Conservation (phyloP, 2,797 vertebrate genomes). For the Arremon brunneinucha region DNA sequence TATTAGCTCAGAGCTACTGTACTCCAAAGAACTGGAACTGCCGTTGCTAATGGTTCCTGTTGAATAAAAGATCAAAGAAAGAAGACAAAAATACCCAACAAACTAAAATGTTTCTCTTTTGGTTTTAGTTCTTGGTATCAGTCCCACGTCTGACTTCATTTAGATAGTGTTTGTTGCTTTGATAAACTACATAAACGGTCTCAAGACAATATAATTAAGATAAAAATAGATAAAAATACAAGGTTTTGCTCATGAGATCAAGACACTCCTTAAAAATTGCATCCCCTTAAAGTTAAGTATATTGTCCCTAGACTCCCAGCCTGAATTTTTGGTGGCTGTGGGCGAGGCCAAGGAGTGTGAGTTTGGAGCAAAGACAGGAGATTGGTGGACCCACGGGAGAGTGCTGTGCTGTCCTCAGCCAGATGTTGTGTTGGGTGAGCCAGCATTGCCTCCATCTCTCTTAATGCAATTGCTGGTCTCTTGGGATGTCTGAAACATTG, state of each 20-base stretch:
- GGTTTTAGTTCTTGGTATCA: background rate
- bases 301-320: background rate
- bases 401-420: background rate
- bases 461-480: background rate
- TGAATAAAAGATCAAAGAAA: conserved; percentile 19
- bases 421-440: background rate
- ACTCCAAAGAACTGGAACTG: background rate
- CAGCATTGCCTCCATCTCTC: background rate
- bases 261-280: background rate
- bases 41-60: background rate
- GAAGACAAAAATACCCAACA: background rate
- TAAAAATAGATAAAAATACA: background rate
- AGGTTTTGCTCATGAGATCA: background rate
- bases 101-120: background rate
- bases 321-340: background rate
- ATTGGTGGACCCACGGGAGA: background rate
- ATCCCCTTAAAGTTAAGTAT: background rate
- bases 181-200: background rate
- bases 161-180: background rate
- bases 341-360: background rate
- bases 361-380: background rate
- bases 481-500: background rate
- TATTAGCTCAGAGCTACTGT: background rate
- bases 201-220: background rate
- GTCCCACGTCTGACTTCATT: background rate